These are phyloP conservation scores for Patella vulgata DNA, from an alignment of 1,140 invertebrate genomes.

Conservation along the genomic window DNA sequence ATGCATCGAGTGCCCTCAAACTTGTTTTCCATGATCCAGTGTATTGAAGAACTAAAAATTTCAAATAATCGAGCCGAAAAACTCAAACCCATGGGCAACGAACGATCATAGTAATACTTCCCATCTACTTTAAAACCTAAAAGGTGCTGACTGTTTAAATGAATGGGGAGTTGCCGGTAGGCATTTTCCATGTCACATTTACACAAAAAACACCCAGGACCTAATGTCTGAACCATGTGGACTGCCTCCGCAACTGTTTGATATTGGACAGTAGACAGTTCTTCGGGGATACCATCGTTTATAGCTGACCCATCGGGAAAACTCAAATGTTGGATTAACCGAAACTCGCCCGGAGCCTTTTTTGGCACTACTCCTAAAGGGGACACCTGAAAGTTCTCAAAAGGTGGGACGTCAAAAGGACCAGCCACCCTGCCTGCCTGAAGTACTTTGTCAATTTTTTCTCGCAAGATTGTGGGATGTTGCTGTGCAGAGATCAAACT, in stretches of 20 bases:
- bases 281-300: conserved; percentile 23
- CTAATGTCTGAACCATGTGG: conserved; percentile 9
- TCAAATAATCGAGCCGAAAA: not conserved
- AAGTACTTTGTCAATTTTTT: not conserved
- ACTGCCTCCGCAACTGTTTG: conserved; percentile 22
- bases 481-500: too few species aligned
- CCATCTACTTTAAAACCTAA: conserved; percentile 20
- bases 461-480: too few species aligned
- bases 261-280: conserved; percentile 16
- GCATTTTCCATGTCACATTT: conserved; percentile 29
- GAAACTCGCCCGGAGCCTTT: conserved; percentile 8
- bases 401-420: conserved; percentile 11
- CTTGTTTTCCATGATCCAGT: too few species aligned
- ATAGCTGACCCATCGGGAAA: conserved; percentile 9
- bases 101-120: conserved; percentile 24
- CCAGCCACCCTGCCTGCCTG: conserved; percentile 6
- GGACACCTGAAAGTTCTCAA: conserved; percentile 12
- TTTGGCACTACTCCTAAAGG: conserved; percentile 14
- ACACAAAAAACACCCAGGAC: conserved; percentile 4
- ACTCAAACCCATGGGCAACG: conserved; percentile 21
- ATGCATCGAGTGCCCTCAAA: too few species aligned
- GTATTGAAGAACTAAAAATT: too few species aligned
- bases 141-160: conserved; percentile 18
- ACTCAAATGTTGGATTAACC: conserved; percentile 23
- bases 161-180: conserved; percentile 22